These are phyloP conservation scores for Enteromius fasciolatus DNA, from an alignment of 2,797 vertebrate species.

Conservation along the genomic window DNA sequence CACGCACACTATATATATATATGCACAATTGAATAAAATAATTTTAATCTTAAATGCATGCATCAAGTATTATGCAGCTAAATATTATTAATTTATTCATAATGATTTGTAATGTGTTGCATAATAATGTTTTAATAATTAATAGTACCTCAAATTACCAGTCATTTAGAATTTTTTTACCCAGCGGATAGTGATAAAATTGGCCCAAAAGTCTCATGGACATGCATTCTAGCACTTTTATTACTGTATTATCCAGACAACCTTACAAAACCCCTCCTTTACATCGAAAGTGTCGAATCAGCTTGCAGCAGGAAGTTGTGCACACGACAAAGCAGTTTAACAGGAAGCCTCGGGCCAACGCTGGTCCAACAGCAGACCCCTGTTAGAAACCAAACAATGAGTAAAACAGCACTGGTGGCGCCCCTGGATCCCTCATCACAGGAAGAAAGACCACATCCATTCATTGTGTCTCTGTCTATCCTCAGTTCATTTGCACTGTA, in stretches of 20 bases:
- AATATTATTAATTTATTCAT: background rate
- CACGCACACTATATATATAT: too few species aligned
- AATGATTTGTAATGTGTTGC: too few species aligned
- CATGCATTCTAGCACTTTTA: background rate
- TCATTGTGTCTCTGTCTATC: slow-evolving; percentile 57
- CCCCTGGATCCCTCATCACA: slow-evolving; percentile 40
- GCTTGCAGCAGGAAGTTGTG: slow-evolving; percentile 54
- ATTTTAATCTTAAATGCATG: too few species aligned
- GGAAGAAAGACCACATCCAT: slow-evolving; percentile 49
- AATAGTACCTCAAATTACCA: background rate
- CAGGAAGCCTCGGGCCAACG: slow-evolving; percentile 62
- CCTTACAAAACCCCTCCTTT: background rate
- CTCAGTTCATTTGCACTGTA: slow-evolving; percentile 51
- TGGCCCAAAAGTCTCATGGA: background rate
- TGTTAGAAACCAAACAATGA: slow-evolving; percentile 1
- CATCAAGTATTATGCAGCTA: background rate
- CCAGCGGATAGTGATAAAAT: background rate
- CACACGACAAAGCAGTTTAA: slow-evolving; percentile 44
- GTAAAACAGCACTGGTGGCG: slow-evolving; percentile 7
- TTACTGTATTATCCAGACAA: background rate
- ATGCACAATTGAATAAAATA: too few species aligned
- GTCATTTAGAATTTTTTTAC: background rate
- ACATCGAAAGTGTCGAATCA: slow-evolving; percentile 42
- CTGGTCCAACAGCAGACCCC: slow-evolving; percentile 38
- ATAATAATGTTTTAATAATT: background rate